Base-by-base conservation (phyloP, 2,113 vertebrate genomes). In the Scomber colias region DNA sequence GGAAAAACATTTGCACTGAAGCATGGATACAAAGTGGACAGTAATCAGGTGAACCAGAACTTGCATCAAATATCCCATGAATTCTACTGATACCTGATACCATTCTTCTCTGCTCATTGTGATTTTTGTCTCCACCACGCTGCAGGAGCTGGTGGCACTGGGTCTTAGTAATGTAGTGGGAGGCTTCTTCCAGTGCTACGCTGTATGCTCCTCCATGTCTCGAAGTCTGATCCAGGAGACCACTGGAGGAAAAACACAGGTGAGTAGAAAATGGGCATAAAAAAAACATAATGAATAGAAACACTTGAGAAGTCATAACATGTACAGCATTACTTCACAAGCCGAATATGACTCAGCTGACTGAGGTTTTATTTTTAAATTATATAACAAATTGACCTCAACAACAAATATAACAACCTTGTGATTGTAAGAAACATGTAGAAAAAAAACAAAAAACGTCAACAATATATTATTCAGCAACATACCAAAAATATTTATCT, bases 1-100 rank as follows among this genome's bases (percentile, higher is more conserved):
- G 98, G 97, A 59, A 99, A 99, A 95, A 99, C 97, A 71, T 99
- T 99, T 89, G 97, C 96, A 50, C 90, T 98, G 69, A 98, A 97
- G 89, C 96, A 99, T 0, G 97, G 97, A 78, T 99, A 99, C 94
- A 97, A 96, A 62, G 96, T 99, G 85, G 96, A 99, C 85, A 98
- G 96, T 92, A 99, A 97, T 90, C 98, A 99, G 97, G 98, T 99
- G 82, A 91, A 90, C 24, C 27, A 71, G 4, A 57, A 9, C 7
- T 27, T 24, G 13, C 9, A 59, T 44, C 17, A 19, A 5, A 63
- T 21, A 48, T 30, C n/a, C 14, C 0, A 17, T 17, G 2, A 63
- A 45, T 35, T 24, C 16, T 27, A 14, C 6, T 35, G 4, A 55
- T 21, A 21, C 21, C 21, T 21, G 21, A 21, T 21, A 21, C 21